Percentiles rank a stretch among this genome's conserved stretches.
These are phyloP conservation scores for Trachymyrmex septentrionalis DNA, from an alignment of 1,140 invertebrate species.

Conservation along the genomic window DNA sequence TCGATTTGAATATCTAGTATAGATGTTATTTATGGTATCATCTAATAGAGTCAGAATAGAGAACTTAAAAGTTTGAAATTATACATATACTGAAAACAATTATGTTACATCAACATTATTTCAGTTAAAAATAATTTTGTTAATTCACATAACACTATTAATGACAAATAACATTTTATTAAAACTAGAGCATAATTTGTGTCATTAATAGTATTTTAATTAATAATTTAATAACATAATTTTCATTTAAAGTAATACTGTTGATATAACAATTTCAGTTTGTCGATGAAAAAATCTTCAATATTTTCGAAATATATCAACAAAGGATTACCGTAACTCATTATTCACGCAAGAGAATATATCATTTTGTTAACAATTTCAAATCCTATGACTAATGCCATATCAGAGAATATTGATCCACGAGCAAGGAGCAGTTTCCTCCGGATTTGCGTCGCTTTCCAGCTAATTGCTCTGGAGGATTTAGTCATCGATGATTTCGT, in stretches of 20 bases:
- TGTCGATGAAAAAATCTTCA: background rate
- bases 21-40: background rate
- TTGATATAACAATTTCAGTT: background rate
- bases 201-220: too few relatives aligned
- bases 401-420: conserved; percentile 46
- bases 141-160: too few relatives aligned
- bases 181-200: too few relatives aligned
- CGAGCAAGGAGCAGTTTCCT: conserved; percentile 4
- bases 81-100: too few relatives aligned
- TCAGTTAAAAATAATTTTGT: too few relatives aligned
- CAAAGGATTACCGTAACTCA: conserved; percentile 15
- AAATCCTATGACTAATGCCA: background rate
- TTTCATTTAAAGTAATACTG: too few relatives aligned
- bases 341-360: background rate
- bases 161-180: too few relatives aligned
- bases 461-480: conserved; percentile 48
- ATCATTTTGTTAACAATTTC: conserved; percentile 12
- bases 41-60: background rate
- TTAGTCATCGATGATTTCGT: conserved; percentile 61
- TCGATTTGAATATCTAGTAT: background rate
- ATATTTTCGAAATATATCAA: background rate
- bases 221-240: too few relatives aligned
- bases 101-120: too few relatives aligned
- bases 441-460: conserved; percentile 46
- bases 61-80: background rate